phyloP scores from a whole-genome alignment of 2,888 invertebrate species.

The Bhutanitis thaidina region DNA sequence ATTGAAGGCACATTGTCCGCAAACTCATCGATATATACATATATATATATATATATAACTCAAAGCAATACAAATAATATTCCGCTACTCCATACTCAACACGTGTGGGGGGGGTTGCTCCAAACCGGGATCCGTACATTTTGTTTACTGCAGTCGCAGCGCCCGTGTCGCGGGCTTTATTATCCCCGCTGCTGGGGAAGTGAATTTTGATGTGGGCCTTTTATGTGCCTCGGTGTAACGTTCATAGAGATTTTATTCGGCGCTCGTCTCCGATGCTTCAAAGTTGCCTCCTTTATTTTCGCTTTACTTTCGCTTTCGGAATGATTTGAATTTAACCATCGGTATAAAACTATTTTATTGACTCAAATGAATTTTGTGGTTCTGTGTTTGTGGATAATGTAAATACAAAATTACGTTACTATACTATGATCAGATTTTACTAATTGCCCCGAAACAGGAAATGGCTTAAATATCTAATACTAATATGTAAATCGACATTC shows the following conservation, averaged over 20 bases:
- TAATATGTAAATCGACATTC: too few relatives aligned
- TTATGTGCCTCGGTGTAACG: conserved; percentile 59
- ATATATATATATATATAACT: too few relatives aligned
- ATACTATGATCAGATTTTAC: too few relatives aligned
- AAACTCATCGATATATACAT: too few relatives aligned
- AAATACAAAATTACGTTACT: too few relatives aligned
- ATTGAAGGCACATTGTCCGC: too few relatives aligned
- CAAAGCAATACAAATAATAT: background rate
- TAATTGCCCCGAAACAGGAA: too few relatives aligned
- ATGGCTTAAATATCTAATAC: too few relatives aligned
- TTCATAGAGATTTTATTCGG: conserved; percentile 29
- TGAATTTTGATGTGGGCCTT: conserved; percentile 66
- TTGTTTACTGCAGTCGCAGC: conserved; percentile 34
- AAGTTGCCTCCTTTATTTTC: conserved; percentile 5
- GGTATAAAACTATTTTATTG: too few relatives aligned
- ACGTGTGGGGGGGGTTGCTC: background rate
- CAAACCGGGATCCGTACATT: conserved; percentile 27
- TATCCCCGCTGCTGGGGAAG: conserved; percentile 54
- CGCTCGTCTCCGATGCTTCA: conserved; percentile 1
- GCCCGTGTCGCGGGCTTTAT: conserved; percentile 46
- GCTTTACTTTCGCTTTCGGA: background rate
- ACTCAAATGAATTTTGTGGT: background rate
- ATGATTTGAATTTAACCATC: conserved; percentile 2
- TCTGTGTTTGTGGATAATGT: too few relatives aligned
- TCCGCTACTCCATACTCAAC: too few relatives aligned